Percentiles rank a stretch among this genome's conserved stretches.
phyloP scores from a whole-genome alignment of 1,140 invertebrate genomes.

The Saccostrea cuccullata region DNA sequence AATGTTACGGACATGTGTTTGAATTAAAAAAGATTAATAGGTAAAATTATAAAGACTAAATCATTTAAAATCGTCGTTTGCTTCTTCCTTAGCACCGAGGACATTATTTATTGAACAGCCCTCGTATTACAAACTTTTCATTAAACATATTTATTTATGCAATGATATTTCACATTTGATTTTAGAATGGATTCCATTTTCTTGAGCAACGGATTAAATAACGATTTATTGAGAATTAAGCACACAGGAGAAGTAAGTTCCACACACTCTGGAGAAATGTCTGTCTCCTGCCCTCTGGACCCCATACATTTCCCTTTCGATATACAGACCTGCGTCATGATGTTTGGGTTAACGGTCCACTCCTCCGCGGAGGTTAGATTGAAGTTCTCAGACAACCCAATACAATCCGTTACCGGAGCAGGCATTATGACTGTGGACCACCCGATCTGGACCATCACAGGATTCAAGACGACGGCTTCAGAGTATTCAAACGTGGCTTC shows the following conservation, averaged over 20 bases:
- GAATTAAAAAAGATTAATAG: too few species aligned
- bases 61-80: too few species aligned
- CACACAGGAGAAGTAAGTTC: constrained; percentile 6
- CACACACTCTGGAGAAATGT: background rate
- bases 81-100: too few species aligned
- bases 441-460: constrained; percentile 36
- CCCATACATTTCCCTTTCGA: constrained; percentile 51
- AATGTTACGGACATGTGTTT: too few species aligned
- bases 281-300: constrained; percentile 22
- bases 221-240: constrained; percentile 10
- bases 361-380: background rate
- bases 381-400: background rate
- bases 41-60: too few species aligned
- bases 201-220: constrained; percentile 20
- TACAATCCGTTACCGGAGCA: background rate
- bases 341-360: background rate
- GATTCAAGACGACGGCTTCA: background rate
- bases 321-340: constrained; percentile 29
- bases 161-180: background rate
- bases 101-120: too few species aligned
- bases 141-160: too few species aligned
- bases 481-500: background rate
- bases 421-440: background rate
- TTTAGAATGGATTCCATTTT: constrained; percentile 39
- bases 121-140: too few species aligned